These are phyloP conservation scores for Actinernus sp. DNA, from an alignment of 92 coral and sea anemone species.

Conservation along the genomic window DNA sequence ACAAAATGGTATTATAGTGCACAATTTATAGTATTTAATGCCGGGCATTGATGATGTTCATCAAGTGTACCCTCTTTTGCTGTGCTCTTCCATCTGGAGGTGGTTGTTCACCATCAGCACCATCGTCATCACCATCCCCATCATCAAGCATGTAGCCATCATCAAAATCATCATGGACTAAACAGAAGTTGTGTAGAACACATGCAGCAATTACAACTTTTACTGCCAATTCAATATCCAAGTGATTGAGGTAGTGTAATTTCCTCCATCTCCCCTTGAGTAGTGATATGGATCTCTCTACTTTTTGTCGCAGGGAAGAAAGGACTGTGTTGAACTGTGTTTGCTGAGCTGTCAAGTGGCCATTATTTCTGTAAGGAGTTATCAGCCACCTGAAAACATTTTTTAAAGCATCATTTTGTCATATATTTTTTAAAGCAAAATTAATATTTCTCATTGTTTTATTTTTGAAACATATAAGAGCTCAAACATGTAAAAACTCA, in stretches of 20 bases:
- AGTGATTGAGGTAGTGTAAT: slow-evolving; percentile 36
- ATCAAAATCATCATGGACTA: slow-evolving; percentile 56
- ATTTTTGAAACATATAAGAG: no score
- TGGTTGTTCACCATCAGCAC: slow-evolving; percentile 1
- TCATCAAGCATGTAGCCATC: slow-evolving; percentile 54
- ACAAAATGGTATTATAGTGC: background rate
- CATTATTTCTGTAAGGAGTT: no score
- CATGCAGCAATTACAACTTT: slow-evolving; percentile 39
- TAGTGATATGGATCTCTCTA: slow-evolving; percentile 52
- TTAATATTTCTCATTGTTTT: no score
- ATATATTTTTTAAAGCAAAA: no score
- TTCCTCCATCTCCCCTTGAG: slow-evolving; percentile 67
- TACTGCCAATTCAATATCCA: slow-evolving; percentile 37
- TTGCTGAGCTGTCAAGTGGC: no score
- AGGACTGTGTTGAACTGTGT: slow-evolving; percentile 42
- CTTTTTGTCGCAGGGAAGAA: slow-evolving; percentile 26
- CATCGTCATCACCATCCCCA: slow-evolving; percentile 13
- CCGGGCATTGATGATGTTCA: slow-evolving; percentile 27
- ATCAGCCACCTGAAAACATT: no score
- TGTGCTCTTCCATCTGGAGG: slow-evolving; percentile 12
- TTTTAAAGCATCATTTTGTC: no score
- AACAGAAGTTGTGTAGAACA: slow-evolving; percentile 50
- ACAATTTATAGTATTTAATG: no score
- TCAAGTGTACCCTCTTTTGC: slow-evolving; percentile 16
- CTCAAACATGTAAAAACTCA: no score